Conservation (phyloP, 2,113 vertebrate genomes). For the Phalacrocorax brasilianus region DNA sequence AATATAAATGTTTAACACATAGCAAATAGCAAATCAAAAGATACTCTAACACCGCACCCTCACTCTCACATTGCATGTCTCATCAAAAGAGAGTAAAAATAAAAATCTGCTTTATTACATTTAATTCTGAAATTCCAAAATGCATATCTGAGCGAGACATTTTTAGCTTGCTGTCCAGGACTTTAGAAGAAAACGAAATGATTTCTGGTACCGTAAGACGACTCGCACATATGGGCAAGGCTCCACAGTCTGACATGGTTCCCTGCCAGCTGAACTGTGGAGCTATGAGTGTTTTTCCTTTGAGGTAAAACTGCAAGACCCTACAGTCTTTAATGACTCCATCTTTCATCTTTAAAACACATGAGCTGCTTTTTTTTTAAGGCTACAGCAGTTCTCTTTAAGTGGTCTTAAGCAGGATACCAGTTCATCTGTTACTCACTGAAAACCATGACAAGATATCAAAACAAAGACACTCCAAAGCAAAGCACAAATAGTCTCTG, state of each 20-base stretch:
- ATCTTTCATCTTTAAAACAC: not conserved
- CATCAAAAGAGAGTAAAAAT: conserved; percentile 32
- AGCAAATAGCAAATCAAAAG: conserved; percentile 56
- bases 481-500: not conserved
- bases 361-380: not conserved
- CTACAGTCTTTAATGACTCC: not conserved
- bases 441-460: not conserved
- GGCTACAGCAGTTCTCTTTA: not conserved
- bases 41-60: not conserved
- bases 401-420: not conserved
- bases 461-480: not conserved
- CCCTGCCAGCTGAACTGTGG: not conserved
- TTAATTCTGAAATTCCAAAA: conserved; percentile 24
- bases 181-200: not conserved
- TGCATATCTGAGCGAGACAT: not conserved
- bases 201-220: not conserved
- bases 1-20: conserved; percentile 46
- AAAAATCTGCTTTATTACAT: not conserved
- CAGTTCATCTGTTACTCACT: not conserved
- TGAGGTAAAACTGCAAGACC: not conserved
- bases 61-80: not conserved
- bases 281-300: not conserved
- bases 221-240: not conserved
- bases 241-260: fast-evolving
- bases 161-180: not conserved